phyloP scores from a whole-genome alignment of 92 coral and sea anemone species.

The Muricea muricata region DNA sequence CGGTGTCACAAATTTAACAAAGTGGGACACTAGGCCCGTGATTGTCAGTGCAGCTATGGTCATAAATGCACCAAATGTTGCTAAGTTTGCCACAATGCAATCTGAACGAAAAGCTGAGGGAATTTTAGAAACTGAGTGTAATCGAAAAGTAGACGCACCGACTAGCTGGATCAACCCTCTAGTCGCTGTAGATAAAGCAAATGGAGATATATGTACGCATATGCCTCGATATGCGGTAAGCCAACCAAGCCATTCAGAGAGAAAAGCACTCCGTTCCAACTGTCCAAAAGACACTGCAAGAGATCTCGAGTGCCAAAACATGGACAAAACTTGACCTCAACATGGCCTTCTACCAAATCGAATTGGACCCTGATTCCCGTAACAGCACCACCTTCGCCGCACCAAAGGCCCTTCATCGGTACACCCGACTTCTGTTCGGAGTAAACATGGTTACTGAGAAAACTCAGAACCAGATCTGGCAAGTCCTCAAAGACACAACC shows the following conservation, averaged over 20 bases:
- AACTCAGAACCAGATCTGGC: constrained; percentile 48
- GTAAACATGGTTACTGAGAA: constrained; percentile 42
- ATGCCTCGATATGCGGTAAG: constrained; percentile 74
- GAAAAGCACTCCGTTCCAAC: constrained; percentile 71
- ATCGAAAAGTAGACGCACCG: constrained; percentile 53
- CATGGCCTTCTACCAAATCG: constrained; percentile 30
- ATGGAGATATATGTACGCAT: constrained; percentile 57
- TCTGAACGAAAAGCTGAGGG: constrained; percentile 59
- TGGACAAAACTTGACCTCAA: constrained; percentile 62
- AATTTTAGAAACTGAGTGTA: constrained; percentile 60
- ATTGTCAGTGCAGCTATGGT: too few relatives aligned
- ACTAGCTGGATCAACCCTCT: constrained; percentile 63
- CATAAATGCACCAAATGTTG: too few relatives aligned
- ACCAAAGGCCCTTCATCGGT: constrained; percentile 9
- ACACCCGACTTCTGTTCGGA: constrained; percentile 41
- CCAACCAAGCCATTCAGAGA: constrained; percentile 61
- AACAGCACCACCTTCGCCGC: constrained; percentile 5
- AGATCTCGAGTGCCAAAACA: constrained; percentile 65
- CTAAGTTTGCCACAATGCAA: too few relatives aligned
- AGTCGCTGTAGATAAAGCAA: constrained; percentile 64
- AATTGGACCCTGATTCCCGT: neutral
- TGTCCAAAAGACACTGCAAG: constrained; percentile 68
- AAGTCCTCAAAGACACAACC: constrained; percentile 68
- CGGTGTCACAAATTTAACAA: too few relatives aligned
- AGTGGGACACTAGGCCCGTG: too few relatives aligned